A percentile compares a stretch with the other conserved stretches of the same genome.
Evolutionary conservation across 2,113 vertebrate genomes (phyloP).

Genomic region (Nannospalax galili): DNA sequence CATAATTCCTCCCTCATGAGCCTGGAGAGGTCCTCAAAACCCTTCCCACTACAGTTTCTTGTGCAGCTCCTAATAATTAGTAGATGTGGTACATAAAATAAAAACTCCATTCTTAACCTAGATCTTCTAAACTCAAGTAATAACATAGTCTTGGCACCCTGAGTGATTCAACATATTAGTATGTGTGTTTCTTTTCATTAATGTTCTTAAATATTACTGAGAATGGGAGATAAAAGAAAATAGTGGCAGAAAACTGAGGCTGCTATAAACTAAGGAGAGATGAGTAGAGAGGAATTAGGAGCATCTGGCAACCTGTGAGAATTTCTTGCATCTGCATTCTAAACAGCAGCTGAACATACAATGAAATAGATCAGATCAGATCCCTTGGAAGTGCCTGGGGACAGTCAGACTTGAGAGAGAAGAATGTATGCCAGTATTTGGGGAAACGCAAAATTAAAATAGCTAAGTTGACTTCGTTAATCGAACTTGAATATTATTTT

Average conservation of each 20-base stretch:
- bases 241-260: not conserved
- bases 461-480: not conserved
- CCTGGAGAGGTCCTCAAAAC: not conserved
- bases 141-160: not conserved
- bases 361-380: conserved; percentile 7
- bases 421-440: not conserved
- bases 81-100: not conserved
- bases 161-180: not conserved
- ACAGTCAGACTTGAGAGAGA: conserved; percentile 29
- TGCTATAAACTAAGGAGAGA: not conserved
- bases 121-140: not conserved
- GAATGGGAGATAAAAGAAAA: not conserved
- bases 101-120: conserved; percentile 38
- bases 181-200: not conserved
- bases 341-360: conserved; percentile 49
- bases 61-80: not conserved
- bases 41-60: not conserved
- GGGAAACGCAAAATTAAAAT: conserved; percentile 30
- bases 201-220: not conserved
- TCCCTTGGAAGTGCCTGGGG: conserved; percentile 28
- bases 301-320: not conserved
- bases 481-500: not conserved
- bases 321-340: not conserved
- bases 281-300: not conserved
- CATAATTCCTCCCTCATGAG: not conserved